Evolutionary conservation across 1,140 invertebrate species (phyloP).

Genomic region (Sminthurides bifidus): DNA sequence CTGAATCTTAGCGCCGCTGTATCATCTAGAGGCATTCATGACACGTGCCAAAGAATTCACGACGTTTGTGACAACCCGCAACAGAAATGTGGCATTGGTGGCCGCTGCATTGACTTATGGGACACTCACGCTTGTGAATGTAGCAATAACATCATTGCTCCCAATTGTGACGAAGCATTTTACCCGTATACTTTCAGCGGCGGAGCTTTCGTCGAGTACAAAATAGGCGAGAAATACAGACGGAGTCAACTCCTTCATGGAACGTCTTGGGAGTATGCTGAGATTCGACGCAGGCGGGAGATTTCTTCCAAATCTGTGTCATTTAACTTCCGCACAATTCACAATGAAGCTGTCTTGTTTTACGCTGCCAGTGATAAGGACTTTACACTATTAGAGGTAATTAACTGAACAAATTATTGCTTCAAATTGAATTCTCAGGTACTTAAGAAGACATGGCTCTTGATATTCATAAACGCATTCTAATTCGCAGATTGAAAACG

Average conservation of each 20-base stretch:
- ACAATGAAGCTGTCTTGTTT: conserved; percentile 61
- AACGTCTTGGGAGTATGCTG: conserved; percentile 1
- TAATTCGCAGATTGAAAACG: conserved; percentile 46
- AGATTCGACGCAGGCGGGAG: conserved; percentile 9
- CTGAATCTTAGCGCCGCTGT: conserved; percentile 67
- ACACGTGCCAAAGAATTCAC: conserved; percentile 55
- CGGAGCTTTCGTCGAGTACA: conserved; percentile 64
- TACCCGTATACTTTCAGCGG: conserved; percentile 63
- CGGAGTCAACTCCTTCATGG: conserved; percentile 62
- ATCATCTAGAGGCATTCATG: conserved; percentile 53
- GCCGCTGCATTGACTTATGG: conserved; percentile 73
- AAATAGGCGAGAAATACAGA: conserved; percentile 67
- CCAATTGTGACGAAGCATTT: conserved; percentile 63
- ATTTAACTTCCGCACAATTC: conserved; percentile 67
- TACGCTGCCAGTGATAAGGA: conserved; percentile 76
- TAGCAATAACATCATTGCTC: conserved; percentile 52
- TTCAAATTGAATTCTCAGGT: too few relatives aligned
- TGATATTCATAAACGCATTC: too few relatives aligned
- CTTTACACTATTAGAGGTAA: conserved; percentile 68
- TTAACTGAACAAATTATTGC: too few relatives aligned
- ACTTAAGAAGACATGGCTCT: too few relatives aligned
- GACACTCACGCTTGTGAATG: conserved; percentile 40
- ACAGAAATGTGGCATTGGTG: conserved; percentile 50
- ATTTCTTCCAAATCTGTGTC: conserved; percentile 56
- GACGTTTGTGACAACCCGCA: conserved; percentile 47